Conservation (phyloP, 2,888 invertebrate species). For the Micoletzkya japonica region DNA sequence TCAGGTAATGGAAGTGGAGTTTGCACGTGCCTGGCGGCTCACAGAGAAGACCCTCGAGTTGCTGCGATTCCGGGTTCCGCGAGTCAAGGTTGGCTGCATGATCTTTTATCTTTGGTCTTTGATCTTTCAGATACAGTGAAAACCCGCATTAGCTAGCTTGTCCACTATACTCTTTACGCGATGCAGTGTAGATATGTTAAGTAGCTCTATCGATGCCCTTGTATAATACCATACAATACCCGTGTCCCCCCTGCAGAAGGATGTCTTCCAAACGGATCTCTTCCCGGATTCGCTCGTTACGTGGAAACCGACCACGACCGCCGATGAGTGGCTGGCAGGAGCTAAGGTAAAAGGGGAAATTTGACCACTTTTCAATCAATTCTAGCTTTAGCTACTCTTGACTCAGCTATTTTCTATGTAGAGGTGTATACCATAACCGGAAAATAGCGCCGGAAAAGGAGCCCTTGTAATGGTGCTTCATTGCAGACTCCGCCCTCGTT, state of each 20-base stretch:
- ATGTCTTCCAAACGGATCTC: conserved; percentile 94
- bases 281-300: conserved; percentile 88
- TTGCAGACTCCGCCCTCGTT: conserved; percentile 37
- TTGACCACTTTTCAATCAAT: conserved; percentile 1
- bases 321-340: conserved; percentile 74
- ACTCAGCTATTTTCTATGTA: neutral
- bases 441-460: neutral
- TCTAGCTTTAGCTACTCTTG: too few relatives aligned
- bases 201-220: too few relatives aligned
- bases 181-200: too few relatives aligned
- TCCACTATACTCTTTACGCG: too few relatives aligned
- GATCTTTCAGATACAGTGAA: too few relatives aligned
- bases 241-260: conserved; percentile 73
- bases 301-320: conserved; percentile 79
- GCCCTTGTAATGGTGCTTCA: neutral
- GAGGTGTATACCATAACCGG: neutral
- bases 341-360: conserved; percentile 25
- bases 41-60: conserved; percentile 92
- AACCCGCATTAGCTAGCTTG: too few relatives aligned
- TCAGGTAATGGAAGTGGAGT: conserved; percentile 75
- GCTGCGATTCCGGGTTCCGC: conserved; percentile 89
- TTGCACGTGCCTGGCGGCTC: conserved; percentile 87
- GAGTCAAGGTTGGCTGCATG: conserved; percentile 95
- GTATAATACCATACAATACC: neutral
- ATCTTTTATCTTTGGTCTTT: too few relatives aligned